Evolutionary conservation across 2,797 vertebrate genomes (phyloP).

Genomic region (Pipistrellus pipistrellus): DNA sequence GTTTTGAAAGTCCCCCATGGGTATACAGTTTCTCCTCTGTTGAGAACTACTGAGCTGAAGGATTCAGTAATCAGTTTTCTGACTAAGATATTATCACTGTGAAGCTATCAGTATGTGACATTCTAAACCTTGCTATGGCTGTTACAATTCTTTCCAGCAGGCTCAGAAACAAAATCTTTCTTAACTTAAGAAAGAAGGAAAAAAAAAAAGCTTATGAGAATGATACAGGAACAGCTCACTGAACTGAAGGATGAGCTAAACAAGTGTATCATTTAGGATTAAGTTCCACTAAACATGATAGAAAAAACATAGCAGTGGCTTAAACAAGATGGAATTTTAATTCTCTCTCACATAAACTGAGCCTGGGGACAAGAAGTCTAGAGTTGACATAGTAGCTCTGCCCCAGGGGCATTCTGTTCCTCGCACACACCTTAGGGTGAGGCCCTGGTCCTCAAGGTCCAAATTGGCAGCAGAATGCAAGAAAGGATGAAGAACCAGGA

Average conservation of each 20-base stretch:
- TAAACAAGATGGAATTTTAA: slow-evolving; percentile 33
- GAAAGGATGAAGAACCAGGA: not conserved
- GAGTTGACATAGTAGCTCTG: not conserved
- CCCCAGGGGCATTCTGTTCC: not conserved
- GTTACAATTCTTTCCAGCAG: slow-evolving; percentile 24
- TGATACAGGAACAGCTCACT: not conserved
- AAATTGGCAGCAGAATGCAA: not conserved
- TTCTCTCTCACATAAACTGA: slow-evolving; percentile 14
- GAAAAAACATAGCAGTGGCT: not conserved
- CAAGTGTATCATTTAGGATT: slow-evolving; percentile 27
- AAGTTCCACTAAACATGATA: slow-evolving; percentile 41
- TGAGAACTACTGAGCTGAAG: not conserved
- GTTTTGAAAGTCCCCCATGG: not conserved
- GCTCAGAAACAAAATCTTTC: slow-evolving; percentile 48
- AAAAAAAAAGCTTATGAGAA: not conserved
- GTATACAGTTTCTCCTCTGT: not conserved
- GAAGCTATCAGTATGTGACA: slow-evolving; percentile 34
- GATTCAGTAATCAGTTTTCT: slow-evolving; percentile 41
- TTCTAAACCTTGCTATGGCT: slow-evolving; percentile 50
- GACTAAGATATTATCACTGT: not conserved
- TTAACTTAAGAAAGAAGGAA: not conserved
- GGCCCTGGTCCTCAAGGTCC: not conserved
- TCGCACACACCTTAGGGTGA: not conserved
- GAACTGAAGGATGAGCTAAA: not conserved
- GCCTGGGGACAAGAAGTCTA: not conserved